phyloP scores from a whole-genome alignment of 2,888 invertebrate genomes.

The Sycophila texana region DNA sequence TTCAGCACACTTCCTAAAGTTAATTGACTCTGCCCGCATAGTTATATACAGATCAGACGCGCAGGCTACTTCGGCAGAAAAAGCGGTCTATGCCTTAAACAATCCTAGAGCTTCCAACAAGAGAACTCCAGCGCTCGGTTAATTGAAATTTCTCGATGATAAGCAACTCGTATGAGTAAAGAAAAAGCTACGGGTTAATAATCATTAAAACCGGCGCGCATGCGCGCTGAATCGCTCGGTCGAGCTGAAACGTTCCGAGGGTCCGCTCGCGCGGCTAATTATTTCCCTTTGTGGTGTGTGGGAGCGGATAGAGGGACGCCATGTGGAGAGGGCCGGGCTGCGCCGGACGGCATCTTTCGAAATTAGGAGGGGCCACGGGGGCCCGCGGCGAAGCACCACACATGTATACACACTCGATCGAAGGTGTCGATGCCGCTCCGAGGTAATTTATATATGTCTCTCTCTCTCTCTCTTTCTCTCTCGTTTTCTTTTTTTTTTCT shows the following conservation, averaged over 20 bases:
- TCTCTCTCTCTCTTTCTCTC: not conserved
- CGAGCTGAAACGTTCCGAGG: too few relatives aligned
- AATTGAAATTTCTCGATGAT: conserved; percentile 16
- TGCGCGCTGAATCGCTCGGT: too few relatives aligned
- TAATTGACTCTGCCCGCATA: not conserved
- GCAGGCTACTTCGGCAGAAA: too few relatives aligned
- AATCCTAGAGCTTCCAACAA: too few relatives aligned
- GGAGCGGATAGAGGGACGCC: conserved; percentile 64
- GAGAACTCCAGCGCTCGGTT: not conserved
- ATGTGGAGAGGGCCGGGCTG: conserved; percentile 65
- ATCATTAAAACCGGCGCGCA: too few relatives aligned
- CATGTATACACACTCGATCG: conserved; percentile 5
- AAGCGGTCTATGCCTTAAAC: too few relatives aligned
- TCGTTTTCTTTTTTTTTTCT: not conserved
- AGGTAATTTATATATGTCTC: conserved; percentile 11
- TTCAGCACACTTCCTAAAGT: too few relatives aligned
- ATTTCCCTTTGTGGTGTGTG: conserved; percentile 69
- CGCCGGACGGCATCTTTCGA: conserved; percentile 59
- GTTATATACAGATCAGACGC: too few relatives aligned
- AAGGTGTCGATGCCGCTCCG: conserved; percentile 31
- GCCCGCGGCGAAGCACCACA: conserved; percentile 26
- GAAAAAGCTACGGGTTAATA: conserved; percentile 50
- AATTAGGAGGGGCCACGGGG: conserved; percentile 65
- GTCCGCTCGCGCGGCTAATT: conserved; percentile 64
- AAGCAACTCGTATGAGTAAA: not conserved